Evolutionary conservation across 2,113 vertebrate species (phyloP), one percentile per base, ranked within the genome.

Genomic region (Syngnathus typhle): DNA sequence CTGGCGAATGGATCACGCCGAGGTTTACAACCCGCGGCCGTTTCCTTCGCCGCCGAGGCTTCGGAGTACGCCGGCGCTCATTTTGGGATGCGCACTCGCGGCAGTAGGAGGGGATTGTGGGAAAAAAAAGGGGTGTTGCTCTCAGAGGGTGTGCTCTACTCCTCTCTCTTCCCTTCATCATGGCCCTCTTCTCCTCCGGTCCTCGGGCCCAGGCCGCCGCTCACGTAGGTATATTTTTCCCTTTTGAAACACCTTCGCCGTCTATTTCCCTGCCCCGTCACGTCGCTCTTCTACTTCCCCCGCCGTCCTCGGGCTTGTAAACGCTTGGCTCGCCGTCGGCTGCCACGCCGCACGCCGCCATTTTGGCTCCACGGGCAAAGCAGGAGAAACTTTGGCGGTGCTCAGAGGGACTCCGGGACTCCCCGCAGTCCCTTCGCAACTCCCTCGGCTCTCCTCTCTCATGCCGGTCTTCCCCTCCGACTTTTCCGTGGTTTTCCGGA

Each of bases 101-200:
- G 84, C 88, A 87, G 84, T 81, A 88, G 88, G 88, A 89, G 88
- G 85, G 85, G 82, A 88, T 88, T 87, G 87, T 87, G 83, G 83
- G 87, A 87, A 83, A 82, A 86, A 43, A 86, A 88, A 71, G 85
- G 87, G 84, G 87, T 82, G 88, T 88, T 75, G 82, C 82, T 83
- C 72, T 82, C 69, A 72, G 87, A 88, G 88, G 87, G 85, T 88
- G 88, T 88, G 87, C 84, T 87, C 82, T 72, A 76, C 83, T 88
- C 85, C 80, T 89, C 85, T 88, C 81, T 84, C 85, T 85, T 86
- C 78, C 84, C 84, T 84, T 88, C 88, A 89, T 87, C 87, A 83
- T 85, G 84, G 85, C 82, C 88, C 84, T 89, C 83, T 88, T 89
- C 85, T 88, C 80, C 76, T 84, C 80, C 88, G 84, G 85, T 84